Conservation (phyloP, 30 jellyfish, hydroid and myxozoan genomes). For the Hydractinia symbiolongicarpus region DNA sequence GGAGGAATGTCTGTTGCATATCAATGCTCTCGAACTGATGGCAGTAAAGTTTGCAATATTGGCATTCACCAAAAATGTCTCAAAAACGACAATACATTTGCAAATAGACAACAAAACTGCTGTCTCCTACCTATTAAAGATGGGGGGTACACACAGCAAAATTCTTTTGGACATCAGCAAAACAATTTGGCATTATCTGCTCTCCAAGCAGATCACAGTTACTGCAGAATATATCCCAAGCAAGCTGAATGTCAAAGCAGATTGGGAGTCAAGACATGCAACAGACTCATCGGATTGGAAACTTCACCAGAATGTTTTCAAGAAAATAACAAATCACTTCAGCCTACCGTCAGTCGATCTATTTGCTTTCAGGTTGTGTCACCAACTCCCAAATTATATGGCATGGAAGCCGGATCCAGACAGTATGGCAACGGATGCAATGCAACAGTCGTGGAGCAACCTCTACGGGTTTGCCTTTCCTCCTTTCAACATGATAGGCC, state of each 20-base stretch:
- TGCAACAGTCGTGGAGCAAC: not conserved
- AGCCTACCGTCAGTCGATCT: constrained; percentile 23
- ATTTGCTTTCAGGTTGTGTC: constrained; percentile 37
- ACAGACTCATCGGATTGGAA: constrained; percentile 31
- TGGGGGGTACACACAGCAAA: constrained; percentile 20
- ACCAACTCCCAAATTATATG: not conserved
- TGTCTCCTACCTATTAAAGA: not conserved
- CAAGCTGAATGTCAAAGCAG: constrained; percentile 30
- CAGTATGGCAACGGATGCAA: constrained; percentile 19
- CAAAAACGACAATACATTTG: not conserved
- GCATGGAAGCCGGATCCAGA: constrained; percentile 14
- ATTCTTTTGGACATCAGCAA: not conserved
- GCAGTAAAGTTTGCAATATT: constrained; percentile 14
- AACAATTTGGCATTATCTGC: constrained; percentile 21
- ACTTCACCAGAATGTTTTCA: constrained; percentile 22
- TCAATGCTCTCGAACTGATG: constrained; percentile 14
- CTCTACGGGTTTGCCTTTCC: not conserved
- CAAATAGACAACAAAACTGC: constrained; percentile 24
- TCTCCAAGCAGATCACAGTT: constrained; percentile 40
- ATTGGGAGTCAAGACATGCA: constrained; percentile 28
- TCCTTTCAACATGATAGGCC: too few relatives aligned
- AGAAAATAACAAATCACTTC: constrained; percentile 7
- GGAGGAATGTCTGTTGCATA: constrained; percentile 9
- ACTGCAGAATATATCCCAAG: constrained; percentile 41
- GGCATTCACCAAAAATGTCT: not conserved